These are phyloP conservation scores for Drosophila bifasciata DNA, from an alignment of 1,140 invertebrate genomes.

Conservation along the genomic window DNA sequence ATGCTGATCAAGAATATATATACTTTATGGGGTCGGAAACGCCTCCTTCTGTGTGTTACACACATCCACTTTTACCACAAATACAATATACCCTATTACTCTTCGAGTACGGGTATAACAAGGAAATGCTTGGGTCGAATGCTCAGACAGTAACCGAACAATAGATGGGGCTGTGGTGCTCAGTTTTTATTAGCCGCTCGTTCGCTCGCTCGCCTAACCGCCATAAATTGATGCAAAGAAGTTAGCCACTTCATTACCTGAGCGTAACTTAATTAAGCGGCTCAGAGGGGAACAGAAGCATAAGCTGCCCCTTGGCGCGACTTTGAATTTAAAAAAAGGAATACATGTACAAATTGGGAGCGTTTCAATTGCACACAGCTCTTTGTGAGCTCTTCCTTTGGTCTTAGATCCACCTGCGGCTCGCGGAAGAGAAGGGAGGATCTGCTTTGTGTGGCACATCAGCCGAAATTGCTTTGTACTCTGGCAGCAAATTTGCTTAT, in stretches of 20 bases:
- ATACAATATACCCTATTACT: no score
- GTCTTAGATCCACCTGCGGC: conserved; percentile 4
- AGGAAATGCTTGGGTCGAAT: conserved; percentile 2
- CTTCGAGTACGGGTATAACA: no score
- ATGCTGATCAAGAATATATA: no score
- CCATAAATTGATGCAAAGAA: conserved; percentile 70
- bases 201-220: conserved; percentile 27
- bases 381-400: no score
- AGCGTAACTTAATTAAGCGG: conserved; percentile 66
- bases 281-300: conserved; percentile 14
- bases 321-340: conserved; percentile 66
- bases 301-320: conserved; percentile 5
- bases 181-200: conserved; percentile 29
- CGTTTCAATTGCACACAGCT: conserved; percentile 56
- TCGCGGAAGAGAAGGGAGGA: not conserved
- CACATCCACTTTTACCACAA: no score
- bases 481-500: conserved; percentile 33
- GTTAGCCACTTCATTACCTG: conserved; percentile 72
- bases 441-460: conserved; percentile 16
- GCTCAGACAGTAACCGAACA: conserved; percentile 2
- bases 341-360: conserved; percentile 31
- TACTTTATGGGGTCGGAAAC: no score
- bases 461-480: conserved; percentile 45
- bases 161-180: not conserved
- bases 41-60: no score